Evolutionary conservation across 2,113 vertebrate species (phyloP).

Genomic region (Chamaea fasciata): DNA sequence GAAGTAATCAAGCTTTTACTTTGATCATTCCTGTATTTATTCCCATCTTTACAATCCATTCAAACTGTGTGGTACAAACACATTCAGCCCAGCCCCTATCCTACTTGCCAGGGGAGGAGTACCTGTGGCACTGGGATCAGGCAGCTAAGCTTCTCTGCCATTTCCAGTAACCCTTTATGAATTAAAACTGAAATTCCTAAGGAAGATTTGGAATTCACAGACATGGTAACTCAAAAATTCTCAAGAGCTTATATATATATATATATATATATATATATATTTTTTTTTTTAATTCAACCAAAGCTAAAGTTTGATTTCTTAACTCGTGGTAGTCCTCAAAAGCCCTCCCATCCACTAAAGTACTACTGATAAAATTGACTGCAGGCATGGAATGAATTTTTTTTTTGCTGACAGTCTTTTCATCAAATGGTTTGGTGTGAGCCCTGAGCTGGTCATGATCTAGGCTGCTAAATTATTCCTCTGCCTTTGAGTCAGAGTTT

Average conservation of each 20-base stretch:
- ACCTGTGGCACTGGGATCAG: not conserved
- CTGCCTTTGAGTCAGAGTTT: not conserved
- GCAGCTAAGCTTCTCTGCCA: not conserved
- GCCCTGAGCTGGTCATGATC: not conserved
- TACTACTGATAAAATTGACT: not conserved
- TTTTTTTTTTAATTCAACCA: not conserved
- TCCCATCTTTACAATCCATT: not conserved
- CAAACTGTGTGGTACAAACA: not conserved
- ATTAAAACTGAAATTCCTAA: not conserved
- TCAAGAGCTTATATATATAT: not conserved
- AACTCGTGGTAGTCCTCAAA: not conserved
- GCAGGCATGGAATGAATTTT: not conserved
- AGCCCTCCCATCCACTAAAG: not conserved
- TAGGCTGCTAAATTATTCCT: not conserved
- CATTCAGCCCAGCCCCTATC: not conserved
- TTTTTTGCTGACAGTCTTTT: not conserved
- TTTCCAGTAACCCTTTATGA: not conserved
- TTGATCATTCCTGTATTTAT: not conserved
- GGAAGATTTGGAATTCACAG: not conserved
- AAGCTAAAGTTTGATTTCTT: not conserved
- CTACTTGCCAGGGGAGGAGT: not conserved
- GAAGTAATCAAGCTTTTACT: not conserved
- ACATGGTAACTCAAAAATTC: not conserved
- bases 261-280: not conserved
- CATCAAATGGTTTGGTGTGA: not conserved